Evolutionary conservation across 1,140 invertebrate genomes (phyloP).

Genomic region (Cotesia vestalis): DNA sequence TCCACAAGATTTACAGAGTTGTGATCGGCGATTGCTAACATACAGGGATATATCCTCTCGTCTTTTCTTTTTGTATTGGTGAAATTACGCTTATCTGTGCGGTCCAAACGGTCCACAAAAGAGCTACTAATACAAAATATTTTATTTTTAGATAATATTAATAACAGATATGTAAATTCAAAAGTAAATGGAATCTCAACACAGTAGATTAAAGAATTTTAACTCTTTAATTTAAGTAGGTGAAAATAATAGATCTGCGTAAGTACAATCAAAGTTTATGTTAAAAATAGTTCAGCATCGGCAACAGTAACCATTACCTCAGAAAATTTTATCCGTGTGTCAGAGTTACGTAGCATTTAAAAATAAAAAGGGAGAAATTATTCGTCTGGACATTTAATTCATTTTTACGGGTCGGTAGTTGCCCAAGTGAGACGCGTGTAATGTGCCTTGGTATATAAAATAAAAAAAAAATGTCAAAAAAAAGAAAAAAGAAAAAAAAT

Average conservation of each 20-base stretch:
- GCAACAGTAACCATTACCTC: too few species aligned
- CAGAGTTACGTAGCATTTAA: neutral
- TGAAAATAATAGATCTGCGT: neutral
- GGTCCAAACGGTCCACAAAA: constrained; percentile 4
- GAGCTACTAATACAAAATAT: too few species aligned
- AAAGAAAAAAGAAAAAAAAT: neutral
- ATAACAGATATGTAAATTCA: too few species aligned
- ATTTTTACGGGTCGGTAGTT: constrained; percentile 3
- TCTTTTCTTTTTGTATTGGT: neutral
- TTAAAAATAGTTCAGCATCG: too few species aligned
- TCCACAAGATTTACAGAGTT: neutral
- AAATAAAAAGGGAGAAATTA: constrained; percentile 4
- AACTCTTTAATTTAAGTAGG: too few species aligned
- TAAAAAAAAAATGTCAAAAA: neutral
- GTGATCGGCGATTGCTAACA: too few species aligned
- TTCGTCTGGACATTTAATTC: constrained; percentile 3
- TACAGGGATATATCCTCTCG: neutral
- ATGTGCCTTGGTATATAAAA: neutral
- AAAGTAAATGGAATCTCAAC: too few species aligned
- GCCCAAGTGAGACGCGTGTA: constrained; percentile 6
- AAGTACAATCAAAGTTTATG: too few species aligned
- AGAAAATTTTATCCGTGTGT: neutral
- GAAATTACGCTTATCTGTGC: neutral
- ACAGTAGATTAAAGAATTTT: too few species aligned
- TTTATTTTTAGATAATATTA: too few species aligned